A percentile compares a stretch with the other conserved stretches of the same genome.
Evolutionary conservation across 2,797 vertebrate genomes (phyloP).

Genomic region (Pipistrellus pipistrellus): DNA sequence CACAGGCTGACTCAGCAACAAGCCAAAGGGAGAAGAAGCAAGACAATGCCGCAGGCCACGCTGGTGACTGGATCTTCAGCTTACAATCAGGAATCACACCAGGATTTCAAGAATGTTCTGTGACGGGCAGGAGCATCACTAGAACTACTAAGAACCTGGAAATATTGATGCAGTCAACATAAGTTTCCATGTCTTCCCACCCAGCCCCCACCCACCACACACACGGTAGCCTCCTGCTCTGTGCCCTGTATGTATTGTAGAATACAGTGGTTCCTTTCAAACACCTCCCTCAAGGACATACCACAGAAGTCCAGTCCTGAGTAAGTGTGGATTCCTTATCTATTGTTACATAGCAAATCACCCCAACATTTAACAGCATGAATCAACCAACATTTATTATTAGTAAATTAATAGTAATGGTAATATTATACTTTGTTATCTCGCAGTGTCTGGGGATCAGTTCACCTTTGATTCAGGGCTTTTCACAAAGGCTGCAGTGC

Average conservation of each 20-base stretch:
- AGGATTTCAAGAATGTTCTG: not conserved
- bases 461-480: not conserved
- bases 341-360: not conserved
- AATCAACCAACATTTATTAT: not conserved
- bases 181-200: not conserved
- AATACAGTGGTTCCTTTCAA: not conserved
- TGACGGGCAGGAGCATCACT: not conserved
- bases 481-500: not conserved
- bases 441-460: not conserved
- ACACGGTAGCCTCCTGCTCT: accelerated
- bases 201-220: not conserved
- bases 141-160: not conserved
- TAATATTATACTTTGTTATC: not conserved
- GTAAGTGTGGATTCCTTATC: not conserved
- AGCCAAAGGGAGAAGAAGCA: not conserved
- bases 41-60: not conserved
- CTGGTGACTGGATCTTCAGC: not conserved
- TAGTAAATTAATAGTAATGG: not conserved
- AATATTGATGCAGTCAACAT: not conserved
- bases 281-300: not conserved
- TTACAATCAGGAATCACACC: not conserved
- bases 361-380: not conserved
- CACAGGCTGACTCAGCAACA: not conserved
- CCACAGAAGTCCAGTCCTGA: not conserved
- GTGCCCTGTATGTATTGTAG: not conserved